Conservation (phyloP, 2,888 invertebrate species). For the Scaptomyza caliginosa region DNA sequence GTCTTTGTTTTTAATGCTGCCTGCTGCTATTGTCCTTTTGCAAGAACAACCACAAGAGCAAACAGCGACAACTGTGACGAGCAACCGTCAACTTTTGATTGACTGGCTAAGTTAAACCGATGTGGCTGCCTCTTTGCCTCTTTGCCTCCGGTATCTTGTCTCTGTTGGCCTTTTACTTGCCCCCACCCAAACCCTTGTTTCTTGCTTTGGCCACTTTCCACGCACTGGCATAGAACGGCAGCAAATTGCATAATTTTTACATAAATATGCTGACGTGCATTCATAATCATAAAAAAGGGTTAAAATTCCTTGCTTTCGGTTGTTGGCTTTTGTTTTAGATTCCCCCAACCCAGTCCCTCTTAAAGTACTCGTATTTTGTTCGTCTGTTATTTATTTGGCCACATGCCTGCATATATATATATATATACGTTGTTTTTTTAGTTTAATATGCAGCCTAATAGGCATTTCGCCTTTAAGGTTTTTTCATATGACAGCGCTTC, state of each 20-base stretch:
- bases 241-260: constrained; percentile 80
- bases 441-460: constrained; percentile 79
- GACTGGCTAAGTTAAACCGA: constrained; percentile 77
- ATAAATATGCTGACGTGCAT: constrained; percentile 80
- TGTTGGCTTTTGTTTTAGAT: constrained; percentile 34
- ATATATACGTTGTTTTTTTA: constrained; percentile 36
- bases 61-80: constrained; percentile 74
- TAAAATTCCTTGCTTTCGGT: constrained; percentile 55
- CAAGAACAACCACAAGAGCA: constrained; percentile 25
- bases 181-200: constrained; percentile 17
- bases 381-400: constrained; percentile 74
- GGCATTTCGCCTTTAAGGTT: constrained; percentile 61
- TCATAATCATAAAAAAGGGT: constrained; percentile 79
- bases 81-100: constrained; percentile 74
- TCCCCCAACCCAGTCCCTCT: constrained; percentile 3
- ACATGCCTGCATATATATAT: constrained; percentile 46
- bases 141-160: too few relatives aligned
- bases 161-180: constrained; percentile 29
- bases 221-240: constrained; percentile 77
- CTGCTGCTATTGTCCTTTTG: constrained; percentile 57
- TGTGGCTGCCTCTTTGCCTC: constrained; percentile 48
- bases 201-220: constrained; percentile 30
- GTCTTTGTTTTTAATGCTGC: not conserved
- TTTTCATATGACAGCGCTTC: not conserved
- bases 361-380: constrained; percentile 28